A percentile compares a stretch with the other conserved stretches of the same genome.
Conservation (phyloP, 2,888 invertebrate species). For the Bimastos eiseni region DNA sequence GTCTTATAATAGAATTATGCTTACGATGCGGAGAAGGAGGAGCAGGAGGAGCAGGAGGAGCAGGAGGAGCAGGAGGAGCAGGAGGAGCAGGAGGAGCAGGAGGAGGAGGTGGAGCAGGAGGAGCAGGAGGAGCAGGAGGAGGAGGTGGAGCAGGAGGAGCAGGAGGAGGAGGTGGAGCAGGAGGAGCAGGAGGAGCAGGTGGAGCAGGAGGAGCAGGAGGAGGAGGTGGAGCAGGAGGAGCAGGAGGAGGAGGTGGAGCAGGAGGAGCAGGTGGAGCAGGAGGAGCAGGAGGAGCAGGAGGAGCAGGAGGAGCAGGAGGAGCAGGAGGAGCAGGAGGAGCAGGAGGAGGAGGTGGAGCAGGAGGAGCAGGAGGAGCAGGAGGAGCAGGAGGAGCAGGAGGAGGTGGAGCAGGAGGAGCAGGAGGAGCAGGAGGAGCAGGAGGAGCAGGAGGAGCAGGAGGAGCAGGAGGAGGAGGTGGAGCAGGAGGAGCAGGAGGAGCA, state of each 20-base stretch:
- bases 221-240: conserved; percentile 30
- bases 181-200: conserved; percentile 24
- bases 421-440: conserved; percentile 8
- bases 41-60: no score
- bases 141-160: no score
- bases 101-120: no score
- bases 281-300: conserved; percentile 27
- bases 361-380: conserved; percentile 23
- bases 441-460: not conserved
- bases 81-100: no score
- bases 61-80: no score
- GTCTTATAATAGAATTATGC: no score
- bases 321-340: conserved; percentile 35
- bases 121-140: no score
- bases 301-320: conserved; percentile 32
- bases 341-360: conserved; percentile 31
- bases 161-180: no score
- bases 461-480: conserved; percentile 23
- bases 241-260: conserved; percentile 33
- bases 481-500: no score
- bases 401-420: conserved; percentile 24
- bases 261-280: conserved; percentile 15
- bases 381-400: not conserved
- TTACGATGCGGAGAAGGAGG: no score
- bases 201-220: conserved; percentile 26